Evolutionary conservation across 2,797 vertebrate genomes (phyloP).

Genomic region (Tauraco hartlaubi): DNA sequence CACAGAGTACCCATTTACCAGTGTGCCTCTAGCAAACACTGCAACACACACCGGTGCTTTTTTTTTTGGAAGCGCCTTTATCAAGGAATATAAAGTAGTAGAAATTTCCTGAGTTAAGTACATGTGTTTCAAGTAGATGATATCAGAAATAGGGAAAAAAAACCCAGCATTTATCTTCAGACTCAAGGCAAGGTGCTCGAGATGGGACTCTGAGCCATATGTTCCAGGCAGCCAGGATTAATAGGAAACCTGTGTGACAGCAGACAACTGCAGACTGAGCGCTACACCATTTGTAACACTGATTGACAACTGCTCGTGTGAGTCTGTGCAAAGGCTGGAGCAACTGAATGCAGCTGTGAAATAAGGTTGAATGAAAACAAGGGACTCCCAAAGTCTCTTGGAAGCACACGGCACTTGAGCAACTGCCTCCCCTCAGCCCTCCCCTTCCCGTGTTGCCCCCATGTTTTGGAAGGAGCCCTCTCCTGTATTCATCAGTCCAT

Average conservation of each 20-base stretch:
- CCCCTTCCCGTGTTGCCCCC: neutral
- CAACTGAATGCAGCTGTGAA: neutral
- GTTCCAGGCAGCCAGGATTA: neutral
- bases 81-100: neutral
- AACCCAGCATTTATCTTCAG: neutral
- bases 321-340: neutral
- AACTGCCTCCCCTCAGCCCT: neutral
- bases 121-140: neutral
- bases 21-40: slow-evolving; percentile 38
- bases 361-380: neutral
- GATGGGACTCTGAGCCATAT: neutral
- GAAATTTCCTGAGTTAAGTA: neutral
- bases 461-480: neutral
- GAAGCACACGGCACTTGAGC: neutral
- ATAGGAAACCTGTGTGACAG: neutral
- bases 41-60: neutral
- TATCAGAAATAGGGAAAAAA: neutral
- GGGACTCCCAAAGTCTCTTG: neutral
- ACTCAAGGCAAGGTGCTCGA: neutral
- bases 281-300: neutral
- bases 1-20: slow-evolving; percentile 45
- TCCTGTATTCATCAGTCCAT: neutral
- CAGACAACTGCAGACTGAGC: neutral
- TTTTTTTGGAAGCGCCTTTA: neutral
- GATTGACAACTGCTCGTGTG: neutral